Conservation (phyloP, 2,888 invertebrate species). For the Euzetes globulus region DNA sequence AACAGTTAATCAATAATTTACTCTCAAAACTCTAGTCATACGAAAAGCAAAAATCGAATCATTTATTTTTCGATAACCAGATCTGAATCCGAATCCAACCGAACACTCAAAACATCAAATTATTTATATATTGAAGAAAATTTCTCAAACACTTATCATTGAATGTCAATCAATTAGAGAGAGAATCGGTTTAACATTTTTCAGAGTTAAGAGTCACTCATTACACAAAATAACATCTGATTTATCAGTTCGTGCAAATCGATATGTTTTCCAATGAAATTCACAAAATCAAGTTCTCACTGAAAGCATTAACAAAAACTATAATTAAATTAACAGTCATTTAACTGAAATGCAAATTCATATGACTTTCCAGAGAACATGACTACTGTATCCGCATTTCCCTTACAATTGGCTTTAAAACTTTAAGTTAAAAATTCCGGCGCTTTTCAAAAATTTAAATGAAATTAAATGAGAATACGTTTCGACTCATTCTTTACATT, state of each 20-base stretch:
- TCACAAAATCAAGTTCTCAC: not conserved
- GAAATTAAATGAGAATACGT: too few relatives aligned
- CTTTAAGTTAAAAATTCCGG: too few relatives aligned
- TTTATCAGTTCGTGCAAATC: not conserved
- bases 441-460: too few relatives aligned
- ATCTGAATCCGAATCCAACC: not conserved
- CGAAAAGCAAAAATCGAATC: too few relatives aligned
- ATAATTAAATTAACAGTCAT: not conserved
- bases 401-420: too few relatives aligned
- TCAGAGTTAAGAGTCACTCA: not conserved
- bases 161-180: constrained; percentile 19
- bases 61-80: not conserved
- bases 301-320: not conserved
- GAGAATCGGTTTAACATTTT: not conserved
- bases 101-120: not conserved
- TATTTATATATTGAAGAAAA: not conserved
- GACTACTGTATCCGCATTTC: too few relatives aligned
- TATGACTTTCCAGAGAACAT: too few relatives aligned
- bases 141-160: constrained; percentile 8
- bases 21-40: not conserved
- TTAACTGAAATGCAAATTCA: constrained; percentile 1
- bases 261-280: not conserved
- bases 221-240: constrained; percentile 19
- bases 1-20: constrained; percentile 21
- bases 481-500: not conserved